Evolutionary conservation across 2,113 vertebrate genomes (phyloP).

Genomic region (Tachysurus vachellii): DNA sequence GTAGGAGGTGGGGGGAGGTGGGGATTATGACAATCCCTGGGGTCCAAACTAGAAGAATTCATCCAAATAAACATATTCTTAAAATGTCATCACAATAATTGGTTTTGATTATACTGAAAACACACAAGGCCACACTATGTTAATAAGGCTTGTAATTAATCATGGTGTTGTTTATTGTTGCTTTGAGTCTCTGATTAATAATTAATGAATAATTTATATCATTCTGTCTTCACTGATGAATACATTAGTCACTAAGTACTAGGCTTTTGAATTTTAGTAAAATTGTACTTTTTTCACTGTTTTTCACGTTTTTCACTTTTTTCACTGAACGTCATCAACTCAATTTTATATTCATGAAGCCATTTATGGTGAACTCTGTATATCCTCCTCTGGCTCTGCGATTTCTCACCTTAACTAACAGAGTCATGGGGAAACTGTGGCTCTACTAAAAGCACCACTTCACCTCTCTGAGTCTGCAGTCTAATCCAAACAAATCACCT

Average conservation of each 20-base stretch:
- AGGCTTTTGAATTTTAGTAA: background rate
- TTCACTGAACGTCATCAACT: background rate
- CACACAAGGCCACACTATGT: background rate
- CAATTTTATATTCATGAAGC: background rate
- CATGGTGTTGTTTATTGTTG: too few relatives aligned
- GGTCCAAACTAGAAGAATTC: background rate
- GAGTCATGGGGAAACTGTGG: background rate
- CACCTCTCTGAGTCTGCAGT: background rate
- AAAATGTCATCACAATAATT: background rate
- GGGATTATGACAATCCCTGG: background rate
- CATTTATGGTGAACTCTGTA: background rate
- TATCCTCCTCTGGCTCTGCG: background rate
- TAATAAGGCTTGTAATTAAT: background rate
- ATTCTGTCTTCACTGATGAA: background rate
- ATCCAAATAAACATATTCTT: background rate
- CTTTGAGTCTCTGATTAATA: background rate
- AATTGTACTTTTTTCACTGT: too few relatives aligned
- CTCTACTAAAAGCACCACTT: background rate
- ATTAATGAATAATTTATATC: background rate
- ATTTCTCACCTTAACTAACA: background rate
- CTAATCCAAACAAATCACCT: slow-evolving; percentile 25
- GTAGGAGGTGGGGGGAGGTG: background rate
- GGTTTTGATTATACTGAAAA: background rate
- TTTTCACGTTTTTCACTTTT: too few relatives aligned
- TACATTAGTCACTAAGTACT: background rate